A percentile compares a stretch with the other conserved stretches of the same genome.
Conservation (phyloP, 1,140 invertebrate species). For the Lycorma delicatula region DNA sequence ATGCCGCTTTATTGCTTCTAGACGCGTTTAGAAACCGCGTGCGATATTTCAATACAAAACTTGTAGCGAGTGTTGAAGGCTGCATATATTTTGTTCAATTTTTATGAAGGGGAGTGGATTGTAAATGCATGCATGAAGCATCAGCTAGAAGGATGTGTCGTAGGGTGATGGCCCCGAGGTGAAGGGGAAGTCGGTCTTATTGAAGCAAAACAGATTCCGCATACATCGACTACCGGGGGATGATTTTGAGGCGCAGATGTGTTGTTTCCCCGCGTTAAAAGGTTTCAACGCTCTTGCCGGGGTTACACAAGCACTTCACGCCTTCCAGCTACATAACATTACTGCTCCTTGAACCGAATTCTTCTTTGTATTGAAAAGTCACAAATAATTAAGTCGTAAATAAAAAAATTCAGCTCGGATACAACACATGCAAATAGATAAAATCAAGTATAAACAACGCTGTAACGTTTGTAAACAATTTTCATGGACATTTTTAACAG, state of each 20-base stretch:
- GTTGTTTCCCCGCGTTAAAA: conserved; percentile 6
- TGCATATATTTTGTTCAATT: conserved; percentile 2
- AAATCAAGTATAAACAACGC: no score
- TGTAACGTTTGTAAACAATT: no score
- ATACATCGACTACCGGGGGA: conserved; percentile 2
- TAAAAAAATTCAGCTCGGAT: no score
- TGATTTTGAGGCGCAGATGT: conserved; percentile 3
- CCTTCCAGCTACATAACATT: conserved; percentile 1
- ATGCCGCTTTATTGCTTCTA: not conserved
- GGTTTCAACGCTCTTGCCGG: not conserved
- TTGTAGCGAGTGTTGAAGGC: conserved; percentile 3
- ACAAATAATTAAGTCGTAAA: no score
- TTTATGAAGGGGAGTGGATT: conserved; percentile 6
- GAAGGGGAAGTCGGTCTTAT: not conserved
- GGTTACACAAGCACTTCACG: not conserved
- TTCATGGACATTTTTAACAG: no score
- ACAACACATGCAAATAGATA: no score
- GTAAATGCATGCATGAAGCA: conserved; percentile 1
- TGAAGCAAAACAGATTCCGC: conserved; percentile 4
- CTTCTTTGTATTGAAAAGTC: no score
- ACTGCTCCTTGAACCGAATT: no score
- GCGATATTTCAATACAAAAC: conserved; percentile 2
- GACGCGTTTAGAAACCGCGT: not conserved
- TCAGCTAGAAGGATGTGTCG: not conserved
- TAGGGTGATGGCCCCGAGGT: no score